Evolutionary conservation across 2,113 vertebrate species (phyloP), one percentile per base, ranked within the genome.

Genomic region (Nothobranchius furzeri): DNA sequence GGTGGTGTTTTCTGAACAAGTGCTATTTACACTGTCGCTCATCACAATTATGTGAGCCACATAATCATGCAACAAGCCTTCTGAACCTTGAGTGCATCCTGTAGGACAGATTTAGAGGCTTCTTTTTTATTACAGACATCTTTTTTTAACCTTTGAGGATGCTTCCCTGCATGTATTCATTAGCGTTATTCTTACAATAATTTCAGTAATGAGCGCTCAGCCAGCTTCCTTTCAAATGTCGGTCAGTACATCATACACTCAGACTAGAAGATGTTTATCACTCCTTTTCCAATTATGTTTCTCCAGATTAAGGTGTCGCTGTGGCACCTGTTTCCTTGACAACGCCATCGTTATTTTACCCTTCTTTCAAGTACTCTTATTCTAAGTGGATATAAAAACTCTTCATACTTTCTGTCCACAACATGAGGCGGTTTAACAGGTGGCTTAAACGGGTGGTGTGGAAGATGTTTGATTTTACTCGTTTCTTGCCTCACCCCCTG

Each of bases 241-340:
- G 59, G 82, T 82, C 70, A 70, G 75, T 66, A 83, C 82, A 77
- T 86, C 78, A 85, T 64, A 83, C 78, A 64, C 83, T 81, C 81
- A 58, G 75, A 91, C 81, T 81, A 70, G 48, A 78, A 90, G 87
- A 91, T 92, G 70, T 85, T 86, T 90, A 88, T 89, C 84, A 54
- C 76, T 77, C 68, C 71, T 90, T 87, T 90, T 91, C 88, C 87
- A 92, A 89, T 92, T 89, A 88, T 87, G 82, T 85, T 91, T 77
- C 66, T 78, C 78, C 85, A 90, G 92, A 88, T 90, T 90, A 92
- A 92, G 83, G 86, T 87, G 85, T 90, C 64, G 75, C 76, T 25
- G 73, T 86, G 84, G 84, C 76, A 81, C 87, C 89, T 83, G 90
- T 92, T 92, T 88, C 92, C 91, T 90, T 92, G 92, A 89, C 91